phyloP scores from a whole-genome alignment of 2,113 vertebrate species.

The Trochalopteron elliotii region DNA sequence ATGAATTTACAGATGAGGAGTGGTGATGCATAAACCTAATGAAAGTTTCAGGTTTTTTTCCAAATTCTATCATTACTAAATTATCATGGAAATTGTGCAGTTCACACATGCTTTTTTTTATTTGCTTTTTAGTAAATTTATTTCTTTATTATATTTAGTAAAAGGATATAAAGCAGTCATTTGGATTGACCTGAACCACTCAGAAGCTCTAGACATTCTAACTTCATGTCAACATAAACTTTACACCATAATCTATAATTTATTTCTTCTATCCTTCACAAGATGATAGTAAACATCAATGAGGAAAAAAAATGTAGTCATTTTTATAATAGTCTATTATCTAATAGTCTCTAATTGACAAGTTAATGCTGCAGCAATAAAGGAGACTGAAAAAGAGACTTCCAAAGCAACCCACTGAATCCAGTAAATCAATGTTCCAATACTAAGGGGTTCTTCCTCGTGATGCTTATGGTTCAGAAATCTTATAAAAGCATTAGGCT shows the following conservation, averaged over 20 bases:
- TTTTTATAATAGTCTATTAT: background rate
- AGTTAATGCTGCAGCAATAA: background rate
- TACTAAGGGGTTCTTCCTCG: background rate
- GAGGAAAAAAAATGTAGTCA: accelerated
- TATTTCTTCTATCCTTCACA: background rate
- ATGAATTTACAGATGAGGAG: background rate
- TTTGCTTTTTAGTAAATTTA: background rate
- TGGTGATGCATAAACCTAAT: background rate
- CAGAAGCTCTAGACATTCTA: background rate
- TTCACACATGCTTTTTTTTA: background rate
- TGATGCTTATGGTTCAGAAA: background rate
- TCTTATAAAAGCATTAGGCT: background rate
- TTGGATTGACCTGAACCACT: background rate
- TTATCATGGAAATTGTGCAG: background rate
- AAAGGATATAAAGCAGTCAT: background rate
- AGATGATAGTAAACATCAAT: background rate
- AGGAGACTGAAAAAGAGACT: background rate
- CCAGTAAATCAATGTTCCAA: background rate
- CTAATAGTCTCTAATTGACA: background rate
- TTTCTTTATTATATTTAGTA: background rate
- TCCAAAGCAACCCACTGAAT: background rate
- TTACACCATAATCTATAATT: background rate
- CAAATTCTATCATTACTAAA: background rate
- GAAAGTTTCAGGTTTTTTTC: background rate
- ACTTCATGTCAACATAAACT: background rate